Evolutionary conservation across 2,797 vertebrate genomes (phyloP).

Genomic region (Clamator glandarius): DNA sequence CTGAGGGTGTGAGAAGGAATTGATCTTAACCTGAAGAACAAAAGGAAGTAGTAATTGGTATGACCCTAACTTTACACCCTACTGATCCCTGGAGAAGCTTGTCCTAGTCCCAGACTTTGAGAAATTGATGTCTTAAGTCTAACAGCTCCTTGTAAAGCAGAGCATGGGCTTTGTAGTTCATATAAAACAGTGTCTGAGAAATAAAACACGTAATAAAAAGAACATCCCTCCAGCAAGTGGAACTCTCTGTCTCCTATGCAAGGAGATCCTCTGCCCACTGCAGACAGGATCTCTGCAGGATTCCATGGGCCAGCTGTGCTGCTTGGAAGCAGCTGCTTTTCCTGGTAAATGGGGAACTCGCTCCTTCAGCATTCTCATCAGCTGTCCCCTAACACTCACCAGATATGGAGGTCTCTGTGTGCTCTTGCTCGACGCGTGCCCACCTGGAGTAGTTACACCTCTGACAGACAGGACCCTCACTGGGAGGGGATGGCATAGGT

Average conservation of each 20-base stretch:
- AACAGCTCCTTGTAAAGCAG: background rate
- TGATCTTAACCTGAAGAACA: background rate
- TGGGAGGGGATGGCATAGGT: background rate
- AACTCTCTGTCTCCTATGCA: background rate
- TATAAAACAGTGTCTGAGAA: background rate
- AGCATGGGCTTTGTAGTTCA: background rate
- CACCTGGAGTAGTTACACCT: background rate
- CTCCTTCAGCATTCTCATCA: background rate
- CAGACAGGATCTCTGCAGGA: background rate
- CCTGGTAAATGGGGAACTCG: background rate
- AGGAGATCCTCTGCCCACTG: background rate
- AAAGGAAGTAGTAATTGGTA: background rate
- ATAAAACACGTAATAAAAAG: background rate
- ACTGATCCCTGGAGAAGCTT: background rate
- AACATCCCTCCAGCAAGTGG: background rate
- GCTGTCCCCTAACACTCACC: background rate
- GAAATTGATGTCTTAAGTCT: background rate
- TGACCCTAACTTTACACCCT: background rate
- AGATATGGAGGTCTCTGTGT: background rate
- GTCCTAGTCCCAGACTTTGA: background rate
- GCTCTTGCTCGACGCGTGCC: fast-evolving
- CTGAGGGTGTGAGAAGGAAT: background rate
- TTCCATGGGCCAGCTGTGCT: background rate
- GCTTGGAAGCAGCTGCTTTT: background rate
- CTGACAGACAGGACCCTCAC: background rate